A percentile compares a stretch with the other conserved stretches of the same genome.
phyloP scores from a whole-genome alignment of 2,797 vertebrate species.

The Neostethus bicornis region DNA sequence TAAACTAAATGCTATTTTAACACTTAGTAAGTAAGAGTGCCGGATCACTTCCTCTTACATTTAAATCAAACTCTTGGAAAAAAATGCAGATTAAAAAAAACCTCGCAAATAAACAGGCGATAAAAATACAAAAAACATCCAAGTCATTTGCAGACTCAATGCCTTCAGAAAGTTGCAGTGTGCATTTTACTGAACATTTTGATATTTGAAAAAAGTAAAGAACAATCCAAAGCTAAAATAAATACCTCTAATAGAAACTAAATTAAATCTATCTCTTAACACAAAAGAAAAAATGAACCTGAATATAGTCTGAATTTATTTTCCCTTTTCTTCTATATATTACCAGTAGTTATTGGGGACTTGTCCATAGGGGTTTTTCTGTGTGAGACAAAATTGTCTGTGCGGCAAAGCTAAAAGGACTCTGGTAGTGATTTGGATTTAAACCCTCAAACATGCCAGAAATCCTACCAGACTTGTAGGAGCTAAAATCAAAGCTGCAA shows the following conservation, averaged over 20 bases:
- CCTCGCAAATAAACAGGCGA: too few species aligned
- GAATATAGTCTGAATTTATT: neutral
- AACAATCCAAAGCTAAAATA: neutral
- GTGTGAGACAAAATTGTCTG: conserved; percentile 38
- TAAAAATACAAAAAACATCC: neutral
- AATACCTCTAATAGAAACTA: neutral
- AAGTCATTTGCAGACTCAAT: neutral
- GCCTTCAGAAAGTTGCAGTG: neutral
- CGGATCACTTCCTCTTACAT: too few species aligned
- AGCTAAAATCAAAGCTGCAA: conserved; percentile 59
- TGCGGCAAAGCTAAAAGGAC: conserved; percentile 33
- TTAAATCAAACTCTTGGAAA: too few species aligned
- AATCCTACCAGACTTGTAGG: conserved; percentile 60
- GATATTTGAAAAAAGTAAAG: neutral
- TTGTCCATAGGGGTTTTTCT: conserved; percentile 26
- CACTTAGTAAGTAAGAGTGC: neutral
- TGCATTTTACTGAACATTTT: neutral
- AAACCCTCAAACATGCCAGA: conserved; percentile 65
- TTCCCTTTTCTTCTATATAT: conserved; percentile 15
- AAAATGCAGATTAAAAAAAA: too few species aligned
- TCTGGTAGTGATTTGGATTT: conserved; percentile 58
- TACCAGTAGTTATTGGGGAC: conserved; percentile 22
- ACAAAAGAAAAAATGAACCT: neutral
- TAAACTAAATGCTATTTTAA: neutral
- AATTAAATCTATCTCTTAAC: too few species aligned